phyloP scores from a whole-genome alignment of 2,888 invertebrate genomes.

The Drepanosiphum platanoidis region DNA sequence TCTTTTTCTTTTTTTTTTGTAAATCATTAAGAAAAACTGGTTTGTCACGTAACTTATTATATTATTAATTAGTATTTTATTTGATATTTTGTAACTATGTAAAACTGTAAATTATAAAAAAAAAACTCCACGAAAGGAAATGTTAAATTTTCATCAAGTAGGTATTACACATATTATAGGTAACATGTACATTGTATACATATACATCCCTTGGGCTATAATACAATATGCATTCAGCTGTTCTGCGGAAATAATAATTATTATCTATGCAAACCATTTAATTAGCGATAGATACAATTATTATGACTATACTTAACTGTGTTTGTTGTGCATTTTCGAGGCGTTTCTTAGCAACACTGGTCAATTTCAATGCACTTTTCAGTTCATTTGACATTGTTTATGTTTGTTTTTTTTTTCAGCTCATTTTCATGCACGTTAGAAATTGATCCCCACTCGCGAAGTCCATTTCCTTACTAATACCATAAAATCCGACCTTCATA shows the following conservation, averaged over 20 bases:
- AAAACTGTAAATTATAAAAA: not conserved
- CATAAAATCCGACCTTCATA: not conserved
- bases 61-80: not conserved
- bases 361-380: slow-evolving; percentile 30
- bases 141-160: not conserved
- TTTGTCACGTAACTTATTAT: no score
- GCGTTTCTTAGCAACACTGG: slow-evolving; percentile 26
- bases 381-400: not conserved
- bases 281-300: not conserved
- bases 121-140: not conserved
- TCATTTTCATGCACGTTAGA: not conserved
- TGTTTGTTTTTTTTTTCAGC: not conserved
- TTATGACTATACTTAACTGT: not conserved
- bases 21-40: not conserved
- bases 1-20: no score
- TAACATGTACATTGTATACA: no score
- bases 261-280: not conserved
- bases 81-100: not conserved
- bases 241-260: not conserved
- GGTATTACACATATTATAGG: not conserved
- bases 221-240: not conserved
- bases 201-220: no score
- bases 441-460: not conserved
- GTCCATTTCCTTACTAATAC: not conserved
- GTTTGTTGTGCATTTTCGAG: slow-evolving; percentile 40